Evolutionary conservation across 2,888 invertebrate species (phyloP), one percentile per base, ranked within the genome.

Genomic region (Spodoptera exigua): DNA sequence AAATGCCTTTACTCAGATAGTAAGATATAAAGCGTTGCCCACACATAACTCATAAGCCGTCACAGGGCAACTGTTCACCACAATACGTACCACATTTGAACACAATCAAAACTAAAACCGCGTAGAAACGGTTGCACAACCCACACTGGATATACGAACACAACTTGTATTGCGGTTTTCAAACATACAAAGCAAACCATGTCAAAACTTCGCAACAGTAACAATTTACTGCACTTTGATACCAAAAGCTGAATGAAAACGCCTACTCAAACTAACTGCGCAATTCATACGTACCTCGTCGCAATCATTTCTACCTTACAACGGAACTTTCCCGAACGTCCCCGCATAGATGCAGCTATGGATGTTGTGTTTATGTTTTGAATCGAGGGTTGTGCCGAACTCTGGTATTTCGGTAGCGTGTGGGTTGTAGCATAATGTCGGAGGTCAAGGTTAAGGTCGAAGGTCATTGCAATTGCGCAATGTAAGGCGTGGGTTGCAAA

Each of bases 391-490:
- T 45, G 40, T 54, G 51, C 59, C 70, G 84, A 87, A 80, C 84
- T 87, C 79, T 87, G 85, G 58, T 81, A 87, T 88, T 89, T 86
- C 59, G 78, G 78, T 51, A 53, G 53, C 54, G 78, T 59, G 80
- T 80, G 77, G 79, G 79, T 59, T 57, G 55, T 47, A 49, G 66
- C 51, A 48, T 72, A 69, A 78, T 73, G 71, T 61, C 52, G 44
- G 35, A 63, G 84, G 78, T 84, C 76, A 86, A 85, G 87, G 87
- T 85, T 72, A 79, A 61, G 63, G 77, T 56, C 62, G 65, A 79
- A 84, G 88, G 86, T 87, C 86, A 81, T 61, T 86, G 87, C 87
- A 86, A 73, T 80, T 85, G 85, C 86, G 87, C 85, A 85, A 80
- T 72, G 61, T 65, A 63, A 46, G n/a, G 17, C 44, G 60, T 39